These are phyloP conservation scores for Sorex fumeus DNA, from an alignment of 2,113 vertebrate genomes.

Conservation along the genomic window DNA sequence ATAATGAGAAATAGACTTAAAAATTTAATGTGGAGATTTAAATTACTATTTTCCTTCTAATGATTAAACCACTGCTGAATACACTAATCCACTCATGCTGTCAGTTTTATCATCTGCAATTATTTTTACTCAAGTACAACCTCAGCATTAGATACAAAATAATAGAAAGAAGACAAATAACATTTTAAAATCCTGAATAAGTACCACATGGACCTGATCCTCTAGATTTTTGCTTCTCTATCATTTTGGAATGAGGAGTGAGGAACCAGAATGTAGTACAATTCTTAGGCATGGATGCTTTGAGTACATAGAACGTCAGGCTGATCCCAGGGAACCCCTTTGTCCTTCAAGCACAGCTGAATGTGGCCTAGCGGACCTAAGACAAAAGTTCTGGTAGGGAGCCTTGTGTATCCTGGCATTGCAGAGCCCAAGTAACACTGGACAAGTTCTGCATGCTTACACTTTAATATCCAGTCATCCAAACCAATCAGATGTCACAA, in stretches of 20 bases:
- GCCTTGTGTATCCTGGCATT: too few relatives aligned
- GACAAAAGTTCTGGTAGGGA: too few relatives aligned
- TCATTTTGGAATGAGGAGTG: background rate
- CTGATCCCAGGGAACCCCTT: too few relatives aligned
- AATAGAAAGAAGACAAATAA: slow-evolving; percentile 74
- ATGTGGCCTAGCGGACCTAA: too few relatives aligned
- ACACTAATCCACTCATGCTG: slow-evolving; percentile 84
- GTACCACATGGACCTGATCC: slow-evolving; percentile 1
- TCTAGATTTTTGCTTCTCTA: background rate
- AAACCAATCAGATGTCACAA: too few relatives aligned
- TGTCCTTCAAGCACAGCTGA: too few relatives aligned
- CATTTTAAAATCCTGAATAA: slow-evolving; percentile 67
- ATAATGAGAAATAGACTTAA: slow-evolving; percentile 83
- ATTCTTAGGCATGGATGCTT: too few relatives aligned
- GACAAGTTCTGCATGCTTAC: too few relatives aligned
- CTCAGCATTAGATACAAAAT: slow-evolving; percentile 73
- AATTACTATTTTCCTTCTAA: slow-evolving; percentile 84
- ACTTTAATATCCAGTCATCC: too few relatives aligned
- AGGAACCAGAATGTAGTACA: too few relatives aligned
- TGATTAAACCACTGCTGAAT: slow-evolving; percentile 82
- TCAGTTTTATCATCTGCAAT: slow-evolving; percentile 87
- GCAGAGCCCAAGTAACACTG: too few relatives aligned
- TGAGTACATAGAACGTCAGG: too few relatives aligned
- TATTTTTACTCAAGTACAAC: slow-evolving; percentile 87
- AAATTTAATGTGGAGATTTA: slow-evolving; percentile 74